Evolutionary conservation across 2,888 invertebrate genomes (phyloP), one percentile per base, ranked within the genome.

Genomic region (Thera obeliscata): DNA sequence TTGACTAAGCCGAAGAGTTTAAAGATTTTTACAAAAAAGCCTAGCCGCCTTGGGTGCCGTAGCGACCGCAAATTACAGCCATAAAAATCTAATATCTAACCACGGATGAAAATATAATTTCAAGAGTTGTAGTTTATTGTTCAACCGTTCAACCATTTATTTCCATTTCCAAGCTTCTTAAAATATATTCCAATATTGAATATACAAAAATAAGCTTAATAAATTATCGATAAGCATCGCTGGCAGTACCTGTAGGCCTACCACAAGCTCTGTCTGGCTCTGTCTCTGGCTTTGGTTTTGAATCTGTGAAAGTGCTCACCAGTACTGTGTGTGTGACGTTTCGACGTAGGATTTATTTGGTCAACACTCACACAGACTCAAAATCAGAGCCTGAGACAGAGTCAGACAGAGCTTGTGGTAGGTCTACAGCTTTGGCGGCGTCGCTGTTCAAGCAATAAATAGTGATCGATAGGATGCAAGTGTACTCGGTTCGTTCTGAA

Each of bases 381-480:
- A 22, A 22, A 22, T 1, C 22, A 22, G 22, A 22, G 22, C 22
- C 22, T 1, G 22, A 1, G 22, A 22, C 22, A 22, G 22, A 22
- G 22, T 22, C 22, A 22, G 22, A 22, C 22, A 22, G 22, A 22
- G 22, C 22, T 22, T 22, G 22, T 22, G 22, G 22, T 22, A 22
- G 22, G 22, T 22, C 22, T 22, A 22, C 22, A 22, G 22, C 63
- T 9, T 46, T 22, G 67, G 60, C 62, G 60, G 61, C 67, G 64
- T 66, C 73, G 64, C 55, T 60, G 64, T 59, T 70, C 69, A 64
- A 66, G 80, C 80, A 79, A 82, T 84, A 84, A 84, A 82, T 78
- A 81, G 77, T 81, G 81, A 84, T 81, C 75, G 76, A 76, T 74
- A 72, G 54, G 67, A 58, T 9, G 56, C 8, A 6, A 38, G 3